Evolutionary conservation across 1,140 invertebrate species (phyloP), one percentile per base, ranked within the genome.

Genomic region (Polyergus mexicanus): DNA sequence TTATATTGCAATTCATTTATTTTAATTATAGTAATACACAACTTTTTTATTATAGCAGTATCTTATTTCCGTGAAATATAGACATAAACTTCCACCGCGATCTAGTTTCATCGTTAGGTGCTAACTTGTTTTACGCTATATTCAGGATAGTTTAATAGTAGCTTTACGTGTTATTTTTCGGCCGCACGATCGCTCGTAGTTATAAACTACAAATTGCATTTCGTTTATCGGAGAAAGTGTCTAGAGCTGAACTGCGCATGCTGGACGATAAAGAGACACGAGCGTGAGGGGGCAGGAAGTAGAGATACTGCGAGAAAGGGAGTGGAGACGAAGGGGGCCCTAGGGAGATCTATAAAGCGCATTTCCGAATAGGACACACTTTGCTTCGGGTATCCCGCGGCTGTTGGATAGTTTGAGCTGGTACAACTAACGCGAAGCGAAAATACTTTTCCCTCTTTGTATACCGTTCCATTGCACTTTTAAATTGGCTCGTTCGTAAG

Each of bases 401-500:
- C 76, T 88, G 74, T 86, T 65, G 44, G 60, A 72, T 65, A 54
- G 62, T 54, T 16, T 13, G 47, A 13, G 65, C 28, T 63, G 10
- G 87, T 62, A 63, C 74, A 60, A 22, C 72, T 62, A 80, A 85
- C 68, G 75, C 51, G 68, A 69, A 77, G 87, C 62, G 71, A 86
- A 86, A 77, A 71, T 86, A 77, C 68, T 68, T 88, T 80, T 89
- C 77, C 54, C 74, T 85, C 58, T 86, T 63, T 83, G 65, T 41
- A 78, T 38, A 28, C 41, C 25, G 6, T 75, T 47, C 25, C 84
- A 56, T 88, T 81, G 75, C 83, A 76, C 88, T 54, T 83, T 89
- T 86, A 77, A 89, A 86, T 89, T 89, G 75, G 74, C 69, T 75
- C 83, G 69, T 85, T 81, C 51, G 68, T 86, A 88, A 81, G 85